Evolutionary conservation across 2,113 vertebrate species (phyloP).

Genomic region (Salminus brasiliensis): DNA sequence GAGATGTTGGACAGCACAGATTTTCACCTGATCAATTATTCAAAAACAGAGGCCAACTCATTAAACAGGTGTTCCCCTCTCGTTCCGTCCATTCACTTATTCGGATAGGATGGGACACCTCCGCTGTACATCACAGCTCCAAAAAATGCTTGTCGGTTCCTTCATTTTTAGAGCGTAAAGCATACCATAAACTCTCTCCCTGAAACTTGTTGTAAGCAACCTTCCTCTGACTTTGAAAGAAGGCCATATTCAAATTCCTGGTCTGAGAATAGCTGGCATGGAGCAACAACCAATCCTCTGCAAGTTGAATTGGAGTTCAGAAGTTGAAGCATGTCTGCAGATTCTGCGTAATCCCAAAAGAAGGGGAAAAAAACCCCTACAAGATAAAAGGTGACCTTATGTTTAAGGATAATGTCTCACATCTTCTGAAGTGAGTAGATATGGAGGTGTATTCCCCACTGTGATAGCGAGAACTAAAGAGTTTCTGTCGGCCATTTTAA

Average conservation of each 20-base stretch:
- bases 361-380: background rate
- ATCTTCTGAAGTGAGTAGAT: background rate
- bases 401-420: slow-evolving; percentile 7
- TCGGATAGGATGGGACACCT: too few species aligned
- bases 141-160: too few species aligned
- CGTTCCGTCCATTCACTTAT: too few species aligned
- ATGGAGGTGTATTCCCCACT: slow-evolving; percentile 5
- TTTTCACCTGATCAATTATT: too few species aligned
- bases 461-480: background rate
- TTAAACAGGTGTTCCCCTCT: too few species aligned
- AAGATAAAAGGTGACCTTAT: slow-evolving; percentile 22
- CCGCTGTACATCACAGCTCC: background rate
- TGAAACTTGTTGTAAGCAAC: background rate
- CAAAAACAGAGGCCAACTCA: too few species aligned
- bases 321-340: background rate
- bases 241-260: background rate
- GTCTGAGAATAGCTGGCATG: background rate
- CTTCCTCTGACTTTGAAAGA: slow-evolving; percentile 26
- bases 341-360: background rate
- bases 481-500: background rate
- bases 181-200: background rate
- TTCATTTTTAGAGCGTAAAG: background rate
- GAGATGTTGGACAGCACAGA: too few species aligned
- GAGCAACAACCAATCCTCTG: background rate
- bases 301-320: background rate